Conservation (phyloP, 2,888 invertebrate species). For the Lasioglossum malachurum region DNA sequence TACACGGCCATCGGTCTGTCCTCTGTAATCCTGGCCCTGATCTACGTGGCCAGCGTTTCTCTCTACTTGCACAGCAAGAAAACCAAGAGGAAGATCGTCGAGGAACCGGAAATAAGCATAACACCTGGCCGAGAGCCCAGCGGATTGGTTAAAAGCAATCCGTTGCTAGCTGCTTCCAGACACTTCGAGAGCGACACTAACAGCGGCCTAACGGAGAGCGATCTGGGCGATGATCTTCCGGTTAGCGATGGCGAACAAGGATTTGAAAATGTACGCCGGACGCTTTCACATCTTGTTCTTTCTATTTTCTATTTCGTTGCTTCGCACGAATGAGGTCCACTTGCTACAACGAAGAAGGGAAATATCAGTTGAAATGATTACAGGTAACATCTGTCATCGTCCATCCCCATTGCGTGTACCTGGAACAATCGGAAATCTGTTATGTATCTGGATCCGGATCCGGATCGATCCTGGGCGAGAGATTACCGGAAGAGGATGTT, state of each 20-base stretch:
- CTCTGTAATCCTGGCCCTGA: constrained; percentile 93
- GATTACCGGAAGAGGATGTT: constrained; percentile 93
- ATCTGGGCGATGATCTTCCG: constrained; percentile 78
- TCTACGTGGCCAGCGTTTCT: constrained; percentile 94
- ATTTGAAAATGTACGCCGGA: constrained; percentile 77
- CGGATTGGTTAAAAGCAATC: constrained; percentile 92
- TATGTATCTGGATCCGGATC: constrained; percentile 75
- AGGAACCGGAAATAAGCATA: constrained; percentile 82
- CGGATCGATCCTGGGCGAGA: constrained; percentile 86
- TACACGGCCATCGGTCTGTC: constrained; percentile 94
- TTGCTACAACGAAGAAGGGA: too few species aligned
- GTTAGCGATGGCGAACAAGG: constrained; percentile 78
- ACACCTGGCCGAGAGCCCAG: constrained; percentile 86
- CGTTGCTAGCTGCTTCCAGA: constrained; percentile 88
- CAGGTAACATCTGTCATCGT: constrained; percentile 90
- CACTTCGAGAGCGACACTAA: constrained; percentile 86
- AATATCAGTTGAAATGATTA: not conserved
- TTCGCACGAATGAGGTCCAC: too few species aligned
- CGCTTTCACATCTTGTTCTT: not conserved
- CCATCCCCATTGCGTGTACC: constrained; percentile 86
- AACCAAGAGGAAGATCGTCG: constrained; percentile 84
- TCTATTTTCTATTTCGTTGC: too few species aligned
- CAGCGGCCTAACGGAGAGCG: constrained; percentile 79
- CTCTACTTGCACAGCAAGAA: constrained; percentile 92
- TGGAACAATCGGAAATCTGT: constrained; percentile 83